Conservation (phyloP, 1,140 invertebrate genomes). For the Megalopta genalis region DNA sequence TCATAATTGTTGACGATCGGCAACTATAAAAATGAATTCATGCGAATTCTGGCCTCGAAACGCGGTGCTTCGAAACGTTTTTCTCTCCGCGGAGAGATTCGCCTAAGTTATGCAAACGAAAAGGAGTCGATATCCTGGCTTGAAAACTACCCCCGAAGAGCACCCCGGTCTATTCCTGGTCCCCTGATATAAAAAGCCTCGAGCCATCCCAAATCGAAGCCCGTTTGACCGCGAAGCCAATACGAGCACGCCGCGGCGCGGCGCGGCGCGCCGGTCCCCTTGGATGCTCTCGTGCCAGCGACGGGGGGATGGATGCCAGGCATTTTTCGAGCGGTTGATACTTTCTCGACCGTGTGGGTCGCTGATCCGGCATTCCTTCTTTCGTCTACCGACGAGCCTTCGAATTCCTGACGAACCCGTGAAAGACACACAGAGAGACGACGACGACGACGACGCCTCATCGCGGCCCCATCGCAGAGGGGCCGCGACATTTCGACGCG, state of each 20-base stretch:
- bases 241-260: background rate
- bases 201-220: constrained; percentile 63
- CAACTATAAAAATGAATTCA: too few relatives aligned
- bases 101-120: background rate
- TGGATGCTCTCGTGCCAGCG: background rate
- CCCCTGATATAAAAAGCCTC: constrained; percentile 66
- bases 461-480: too few relatives aligned
- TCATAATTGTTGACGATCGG: too few relatives aligned
- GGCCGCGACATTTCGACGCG: too few relatives aligned
- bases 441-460: too few relatives aligned
- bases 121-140: background rate
- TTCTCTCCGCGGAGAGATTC: too few relatives aligned
- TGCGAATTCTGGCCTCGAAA: too few relatives aligned
- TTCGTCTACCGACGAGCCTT: constrained; percentile 52
- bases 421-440: constrained; percentile 1
- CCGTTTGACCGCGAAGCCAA: constrained; percentile 22
- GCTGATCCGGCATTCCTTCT: constrained; percentile 63
- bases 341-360: constrained; percentile 53
- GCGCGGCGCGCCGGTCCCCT: too few relatives aligned
- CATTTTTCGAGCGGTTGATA: constrained; percentile 43
- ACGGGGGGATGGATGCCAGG: constrained; percentile 26
- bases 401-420: constrained; percentile 30
- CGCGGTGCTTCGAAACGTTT: too few relatives aligned
- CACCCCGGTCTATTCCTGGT: constrained; percentile 31
- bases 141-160: constrained; percentile 32